A percentile compares a stretch with the other conserved stretches of the same genome.
phyloP scores from a whole-genome alignment of 2,113 vertebrate species.

The Otus sunia region DNA sequence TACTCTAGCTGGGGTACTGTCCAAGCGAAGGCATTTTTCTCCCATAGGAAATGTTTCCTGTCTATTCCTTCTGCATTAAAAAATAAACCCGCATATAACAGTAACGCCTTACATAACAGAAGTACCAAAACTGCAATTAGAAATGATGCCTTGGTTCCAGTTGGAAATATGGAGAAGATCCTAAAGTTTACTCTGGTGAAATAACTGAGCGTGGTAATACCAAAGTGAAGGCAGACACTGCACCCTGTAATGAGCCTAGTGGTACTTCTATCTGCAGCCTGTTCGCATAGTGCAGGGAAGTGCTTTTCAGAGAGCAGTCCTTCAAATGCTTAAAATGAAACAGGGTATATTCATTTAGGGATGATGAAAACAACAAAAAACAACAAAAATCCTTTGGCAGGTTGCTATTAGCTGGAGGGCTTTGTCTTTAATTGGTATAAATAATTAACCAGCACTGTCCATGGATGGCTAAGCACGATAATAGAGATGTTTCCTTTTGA shows the following conservation, averaged over 20 bases:
- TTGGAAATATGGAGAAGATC: not conserved
- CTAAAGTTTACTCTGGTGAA: too few species aligned
- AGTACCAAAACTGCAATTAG: not conserved
- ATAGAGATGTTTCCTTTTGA: not conserved
- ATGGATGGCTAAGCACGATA: not conserved
- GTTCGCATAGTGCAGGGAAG: fast-evolving
- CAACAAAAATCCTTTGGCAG: not conserved
- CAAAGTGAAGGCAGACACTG: not conserved
- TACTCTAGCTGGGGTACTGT: not conserved
- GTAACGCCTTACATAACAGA: not conserved
- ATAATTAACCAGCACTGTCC: not conserved
- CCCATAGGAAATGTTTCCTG: not conserved
- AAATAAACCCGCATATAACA: not conserved
- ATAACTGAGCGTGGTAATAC: not conserved
- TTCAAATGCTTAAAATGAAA: not conserved
- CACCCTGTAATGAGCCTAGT: not conserved
- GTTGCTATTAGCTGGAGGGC: not conserved
- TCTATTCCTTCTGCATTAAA: not conserved
- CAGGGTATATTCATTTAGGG: not conserved
- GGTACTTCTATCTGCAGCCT: not conserved
- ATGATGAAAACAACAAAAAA: not conserved
- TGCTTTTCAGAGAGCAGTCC: not conserved
- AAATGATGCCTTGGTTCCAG: too few species aligned
- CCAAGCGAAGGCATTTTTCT: not conserved
- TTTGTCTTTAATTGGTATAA: not conserved